These are phyloP conservation scores for Physocephala rufipes DNA, from an alignment of 2,888 invertebrate species.

Conservation along the genomic window DNA sequence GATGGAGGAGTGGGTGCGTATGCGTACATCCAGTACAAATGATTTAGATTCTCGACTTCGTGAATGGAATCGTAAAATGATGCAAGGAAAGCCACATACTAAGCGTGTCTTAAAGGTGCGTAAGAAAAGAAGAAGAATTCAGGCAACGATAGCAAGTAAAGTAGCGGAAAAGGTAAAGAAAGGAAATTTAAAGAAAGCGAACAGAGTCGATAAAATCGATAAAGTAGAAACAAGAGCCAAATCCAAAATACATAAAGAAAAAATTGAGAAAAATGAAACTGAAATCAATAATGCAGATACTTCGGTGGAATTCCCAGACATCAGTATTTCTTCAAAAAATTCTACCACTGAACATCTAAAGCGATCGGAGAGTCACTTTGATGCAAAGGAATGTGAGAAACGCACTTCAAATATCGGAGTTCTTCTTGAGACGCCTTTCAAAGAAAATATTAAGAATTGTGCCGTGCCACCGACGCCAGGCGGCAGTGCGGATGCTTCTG, in stretches of 20 bases:
- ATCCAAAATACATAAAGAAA: slow-evolving; percentile 29
- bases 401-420: slow-evolving; percentile 54
- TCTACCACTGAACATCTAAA: slow-evolving; percentile 14
- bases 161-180: slow-evolving; percentile 40
- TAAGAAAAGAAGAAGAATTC: slow-evolving; percentile 40
- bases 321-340: neutral
- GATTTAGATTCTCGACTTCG: slow-evolving; percentile 62
- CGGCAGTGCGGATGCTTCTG: slow-evolving; percentile 58
- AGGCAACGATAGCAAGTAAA: slow-evolving; percentile 39
- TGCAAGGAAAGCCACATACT: slow-evolving; percentile 11
- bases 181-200: slow-evolving; percentile 1
- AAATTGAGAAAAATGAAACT: slow-evolving; percentile 19
- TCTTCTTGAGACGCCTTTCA: slow-evolving; percentile 71
- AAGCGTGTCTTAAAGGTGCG: slow-evolving; percentile 35
- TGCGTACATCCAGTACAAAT: slow-evolving; percentile 48
- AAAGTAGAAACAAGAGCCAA: slow-evolving; percentile 12
- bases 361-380: slow-evolving; percentile 5
- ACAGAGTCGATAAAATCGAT: slow-evolving; percentile 13
- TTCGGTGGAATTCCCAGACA: neutral
- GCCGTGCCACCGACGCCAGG: slow-evolving; percentile 68
- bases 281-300: neutral
- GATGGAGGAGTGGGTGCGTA: slow-evolving; percentile 55
- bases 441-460: slow-evolving; percentile 64
- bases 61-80: slow-evolving; percentile 54
- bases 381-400: slow-evolving; percentile 44